Evolutionary conservation across 2,113 vertebrate genomes (phyloP), one percentile per base, ranked within the genome.

Genomic region (Peromyscus californicus): DNA sequence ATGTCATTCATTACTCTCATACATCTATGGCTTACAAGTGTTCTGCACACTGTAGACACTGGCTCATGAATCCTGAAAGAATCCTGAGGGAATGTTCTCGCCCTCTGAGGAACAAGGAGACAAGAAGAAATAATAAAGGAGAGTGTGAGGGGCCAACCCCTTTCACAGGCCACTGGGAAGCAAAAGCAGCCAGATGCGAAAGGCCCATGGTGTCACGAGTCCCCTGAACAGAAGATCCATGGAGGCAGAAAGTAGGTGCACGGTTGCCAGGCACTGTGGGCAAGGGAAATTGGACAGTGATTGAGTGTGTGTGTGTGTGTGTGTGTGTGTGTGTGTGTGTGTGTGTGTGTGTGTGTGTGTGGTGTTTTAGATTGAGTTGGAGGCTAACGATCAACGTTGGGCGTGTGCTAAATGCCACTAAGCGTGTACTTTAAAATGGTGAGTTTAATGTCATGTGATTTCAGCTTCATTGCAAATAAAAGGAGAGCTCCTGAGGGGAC

Each of bases 1-100:
- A 8, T 7, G 2, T 0, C 3, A 33, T 1, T 0, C 3, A 33
- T 1, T n/a, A 16, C 29, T 67, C 51, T 22, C 5, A 1, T 4
- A 5, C 13, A 24, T n/a, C 45, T 33, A 2, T 0, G 5, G 12
- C 92, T 67, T 45, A 57, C 33, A 51, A 65, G 36, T 0, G 31
- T 22, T 51, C 72, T 45, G 59, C 24, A 7, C 2, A 17, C 54
- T 31, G 36, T 5, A 57, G 31, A 78, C 1, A 1, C 11, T 5
- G n/a, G 42, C 72, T 89, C 4, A 3, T 1, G 8, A 15, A 65
- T 54, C 17, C 45, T 9, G n/a, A 89, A 3, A 1, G 8, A 19
- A 65, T 54, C 17, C 45, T 7, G 33, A 89, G n/a, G 84, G 85
- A 59, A 54, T 16, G 12, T 36, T 88, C 26, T 78, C 31, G 26